phyloP scores from a whole-genome alignment of 2,888 invertebrate genomes.

The Cephus sareptanus region DNA sequence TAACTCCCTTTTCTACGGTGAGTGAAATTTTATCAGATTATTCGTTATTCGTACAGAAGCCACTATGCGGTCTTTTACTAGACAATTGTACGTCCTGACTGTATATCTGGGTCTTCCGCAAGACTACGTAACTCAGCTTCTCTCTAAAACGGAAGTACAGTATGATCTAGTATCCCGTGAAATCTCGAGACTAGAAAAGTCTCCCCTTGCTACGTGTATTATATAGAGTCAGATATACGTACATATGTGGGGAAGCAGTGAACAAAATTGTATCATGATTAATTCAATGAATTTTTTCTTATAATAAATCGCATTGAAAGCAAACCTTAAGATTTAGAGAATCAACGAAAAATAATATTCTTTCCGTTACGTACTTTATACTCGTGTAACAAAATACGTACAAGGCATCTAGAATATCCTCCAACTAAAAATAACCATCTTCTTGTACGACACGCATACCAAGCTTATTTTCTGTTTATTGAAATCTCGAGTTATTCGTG shows the following conservation, averaged over 20 bases:
- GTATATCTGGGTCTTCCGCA: neutral
- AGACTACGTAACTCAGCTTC: neutral
- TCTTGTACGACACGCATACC: too few species aligned
- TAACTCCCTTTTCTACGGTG: constrained; percentile 28
- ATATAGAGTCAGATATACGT: neutral
- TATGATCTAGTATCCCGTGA: neutral
- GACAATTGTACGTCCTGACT: neutral
- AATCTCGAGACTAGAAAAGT: neutral
- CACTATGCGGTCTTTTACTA: neutral
- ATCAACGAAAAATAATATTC: neutral
- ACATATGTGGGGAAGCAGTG: neutral
- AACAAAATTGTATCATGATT: neutral
- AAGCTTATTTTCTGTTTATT: neutral
- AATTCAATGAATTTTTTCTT: neutral
- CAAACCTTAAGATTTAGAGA: neutral
- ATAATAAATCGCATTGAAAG: neutral
- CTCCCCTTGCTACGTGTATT: neutral
- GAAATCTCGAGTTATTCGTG: neutral
- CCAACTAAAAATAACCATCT: too few species aligned
- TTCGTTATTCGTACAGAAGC: neutral
- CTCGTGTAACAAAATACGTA: neutral
- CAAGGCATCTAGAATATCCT: neutral
- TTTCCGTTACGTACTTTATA: neutral
- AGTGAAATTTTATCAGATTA: neutral
- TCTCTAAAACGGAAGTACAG: neutral